Percentiles rank a stretch among this genome's conserved stretches.
These are phyloP conservation scores for Xanthorhoe designata DNA, from an alignment of 2,888 invertebrate species.

Conservation along the genomic window DNA sequence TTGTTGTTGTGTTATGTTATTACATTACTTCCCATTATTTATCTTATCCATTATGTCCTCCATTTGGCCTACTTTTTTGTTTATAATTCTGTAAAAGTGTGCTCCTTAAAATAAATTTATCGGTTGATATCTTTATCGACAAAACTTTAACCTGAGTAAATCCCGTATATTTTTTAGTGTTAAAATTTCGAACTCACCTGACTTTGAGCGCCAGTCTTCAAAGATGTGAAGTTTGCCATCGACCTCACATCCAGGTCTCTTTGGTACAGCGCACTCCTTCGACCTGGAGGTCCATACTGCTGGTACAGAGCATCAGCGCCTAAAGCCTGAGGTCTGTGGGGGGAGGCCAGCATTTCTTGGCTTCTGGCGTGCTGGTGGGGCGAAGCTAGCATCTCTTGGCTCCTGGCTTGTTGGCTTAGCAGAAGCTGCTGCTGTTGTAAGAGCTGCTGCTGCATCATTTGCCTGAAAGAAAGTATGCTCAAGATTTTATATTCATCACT, in stretches of 20 bases:
- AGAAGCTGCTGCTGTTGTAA: constrained; percentile 81
- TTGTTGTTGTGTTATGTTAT: no score
- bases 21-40: no score
- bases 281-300: constrained; percentile 77
- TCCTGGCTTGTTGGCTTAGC: constrained; percentile 80
- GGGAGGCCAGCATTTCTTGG: constrained; percentile 84
- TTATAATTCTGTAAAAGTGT: no score
- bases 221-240: constrained; percentile 79
- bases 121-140: no score
- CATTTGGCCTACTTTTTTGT: no score
- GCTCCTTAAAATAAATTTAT: no score
- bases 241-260: constrained; percentile 76
- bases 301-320: constrained; percentile 81
- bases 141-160: no score
- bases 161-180: background rate
- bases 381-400: constrained; percentile 85
- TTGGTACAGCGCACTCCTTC: constrained; percentile 77
- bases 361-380: constrained; percentile 72
- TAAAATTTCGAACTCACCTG: constrained; percentile 56
- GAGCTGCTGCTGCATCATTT: constrained; percentile 81
- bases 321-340: constrained; percentile 70
- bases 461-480: constrained; percentile 54
- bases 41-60: no score
- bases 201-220: constrained; percentile 73
- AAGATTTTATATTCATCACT: background rate